phyloP scores from a whole-genome alignment of 1,140 invertebrate genomes.

The Aphis gossypii region DNA sequence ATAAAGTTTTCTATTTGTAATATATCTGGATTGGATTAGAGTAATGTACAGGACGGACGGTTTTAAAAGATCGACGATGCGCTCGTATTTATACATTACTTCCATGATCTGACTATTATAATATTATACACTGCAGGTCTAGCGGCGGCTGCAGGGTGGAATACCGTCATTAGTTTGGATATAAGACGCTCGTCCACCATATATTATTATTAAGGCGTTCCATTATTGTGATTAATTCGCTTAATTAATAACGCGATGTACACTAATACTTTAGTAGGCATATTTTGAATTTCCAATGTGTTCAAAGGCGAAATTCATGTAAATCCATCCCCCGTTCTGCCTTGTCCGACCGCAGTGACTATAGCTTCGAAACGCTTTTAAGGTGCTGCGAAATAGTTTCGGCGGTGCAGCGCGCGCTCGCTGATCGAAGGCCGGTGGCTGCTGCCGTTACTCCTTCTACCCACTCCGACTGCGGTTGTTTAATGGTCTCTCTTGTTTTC shows the following conservation, averaged over 20 bases:
- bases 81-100: not conserved
- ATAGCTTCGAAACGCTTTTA: conserved; percentile 47
- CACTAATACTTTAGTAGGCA: conserved; percentile 34
- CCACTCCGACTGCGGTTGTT: conserved; percentile 47
- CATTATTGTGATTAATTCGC: conserved; percentile 50
- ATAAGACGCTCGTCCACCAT: conserved; percentile 15
- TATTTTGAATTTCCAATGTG: conserved; percentile 51
- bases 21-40: not conserved
- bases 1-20: not conserved
- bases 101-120: not conserved
- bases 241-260: conserved; percentile 44
- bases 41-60: too few species aligned
- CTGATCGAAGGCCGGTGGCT: conserved; percentile 53
- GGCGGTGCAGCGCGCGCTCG: not conserved
- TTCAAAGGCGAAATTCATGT: conserved; percentile 48
- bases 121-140: not conserved
- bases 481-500: conserved; percentile 54
- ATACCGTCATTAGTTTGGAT: conserved; percentile 29
- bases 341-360: not conserved
- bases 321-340: conserved; percentile 22
- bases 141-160: not conserved
- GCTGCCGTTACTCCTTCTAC: not conserved
- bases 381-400: conserved; percentile 55
- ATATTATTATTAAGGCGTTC: conserved; percentile 31
- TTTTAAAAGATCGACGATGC: not conserved